Conservation (phyloP, 2,113 vertebrate genomes). For the Halcyon malimbica region DNA sequence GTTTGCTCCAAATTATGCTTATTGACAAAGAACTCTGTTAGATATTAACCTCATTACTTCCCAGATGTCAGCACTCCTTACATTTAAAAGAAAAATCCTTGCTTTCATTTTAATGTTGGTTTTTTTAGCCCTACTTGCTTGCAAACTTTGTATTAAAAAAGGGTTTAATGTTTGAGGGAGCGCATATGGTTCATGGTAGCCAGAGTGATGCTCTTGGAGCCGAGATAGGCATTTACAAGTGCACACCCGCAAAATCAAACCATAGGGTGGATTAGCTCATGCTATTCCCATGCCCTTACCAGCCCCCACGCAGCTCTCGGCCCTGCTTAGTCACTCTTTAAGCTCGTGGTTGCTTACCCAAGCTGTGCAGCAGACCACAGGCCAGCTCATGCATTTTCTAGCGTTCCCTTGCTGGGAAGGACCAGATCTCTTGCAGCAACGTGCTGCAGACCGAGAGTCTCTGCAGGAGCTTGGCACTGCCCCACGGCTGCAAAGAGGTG, state of each 20-base stretch:
- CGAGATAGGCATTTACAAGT: neutral
- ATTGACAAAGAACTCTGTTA: neutral
- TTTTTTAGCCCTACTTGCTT: neutral
- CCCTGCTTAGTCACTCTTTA: neutral
- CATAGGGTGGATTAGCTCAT: neutral
- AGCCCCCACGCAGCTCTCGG: neutral
- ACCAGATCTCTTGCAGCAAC: fast-evolving
- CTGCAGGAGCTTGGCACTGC: neutral
- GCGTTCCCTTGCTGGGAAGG: neutral
- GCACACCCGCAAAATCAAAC: neutral
- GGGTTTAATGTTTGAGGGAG: neutral
- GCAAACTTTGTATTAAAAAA: neutral
- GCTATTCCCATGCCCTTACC: neutral
- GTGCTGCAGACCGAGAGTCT: neutral
- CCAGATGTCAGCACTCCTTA: neutral
- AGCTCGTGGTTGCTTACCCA: neutral
- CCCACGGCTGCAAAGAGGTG: neutral
- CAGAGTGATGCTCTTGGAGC: neutral
- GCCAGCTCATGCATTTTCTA: neutral
- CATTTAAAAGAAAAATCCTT: neutral
- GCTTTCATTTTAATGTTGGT: neutral
- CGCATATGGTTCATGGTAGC: neutral
- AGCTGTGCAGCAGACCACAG: neutral
- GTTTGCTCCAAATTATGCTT: neutral
- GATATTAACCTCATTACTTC: neutral